Percentiles rank a stretch among this genome's conserved stretches.
Evolutionary conservation across 2,797 vertebrate genomes (phyloP).

Genomic region (Hyperoplus immaculatus): DNA sequence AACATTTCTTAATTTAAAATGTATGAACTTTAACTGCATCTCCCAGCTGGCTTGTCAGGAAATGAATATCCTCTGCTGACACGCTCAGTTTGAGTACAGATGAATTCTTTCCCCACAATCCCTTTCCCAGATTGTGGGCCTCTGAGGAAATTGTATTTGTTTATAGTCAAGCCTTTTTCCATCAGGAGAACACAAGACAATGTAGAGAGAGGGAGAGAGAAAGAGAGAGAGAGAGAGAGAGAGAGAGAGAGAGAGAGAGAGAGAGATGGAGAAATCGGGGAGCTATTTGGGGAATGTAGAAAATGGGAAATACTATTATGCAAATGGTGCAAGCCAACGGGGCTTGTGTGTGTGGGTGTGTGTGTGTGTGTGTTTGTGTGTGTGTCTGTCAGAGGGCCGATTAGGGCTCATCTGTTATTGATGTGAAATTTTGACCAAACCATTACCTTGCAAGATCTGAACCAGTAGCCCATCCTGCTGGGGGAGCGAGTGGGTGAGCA

Average conservation of each 20-base stretch:
- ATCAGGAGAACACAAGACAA: conserved; percentile 81
- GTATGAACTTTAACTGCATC: conserved; percentile 19
- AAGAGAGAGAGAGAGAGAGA: conserved; percentile 51
- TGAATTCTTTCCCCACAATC: conserved; percentile 92
- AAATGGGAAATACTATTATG: conserved; percentile 97
- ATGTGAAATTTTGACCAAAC: conserved; percentile 94
- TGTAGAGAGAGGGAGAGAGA: conserved; percentile 56
- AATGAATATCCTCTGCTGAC: conserved; percentile 64
- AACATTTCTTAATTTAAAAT: conserved; percentile 18
- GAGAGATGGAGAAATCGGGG: conserved; percentile 64
- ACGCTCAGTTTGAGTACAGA: conserved; percentile 88
- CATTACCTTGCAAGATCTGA: conserved; percentile 88
- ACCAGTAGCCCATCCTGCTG: conserved; percentile 62
- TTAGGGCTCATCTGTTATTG: conserved; percentile 99
- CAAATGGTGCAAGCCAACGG: conserved; percentile 90
- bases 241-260: conserved; percentile 43
- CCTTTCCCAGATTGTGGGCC: conserved; percentile 85
- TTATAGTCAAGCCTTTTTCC: conserved; percentile 94
- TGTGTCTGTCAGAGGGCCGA: conserved; percentile 81
- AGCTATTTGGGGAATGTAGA: conserved; percentile 72
- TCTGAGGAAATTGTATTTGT: conserved; percentile 95
- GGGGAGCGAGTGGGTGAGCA: conserved; percentile 4
- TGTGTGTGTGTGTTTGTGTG: conserved; percentile 34
- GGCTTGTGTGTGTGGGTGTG: conserved; percentile 57
- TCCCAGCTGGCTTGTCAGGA: conserved; percentile 40